Evolutionary conservation across 2,113 vertebrate species (phyloP).

Genomic region (Callorhinus ursinus): DNA sequence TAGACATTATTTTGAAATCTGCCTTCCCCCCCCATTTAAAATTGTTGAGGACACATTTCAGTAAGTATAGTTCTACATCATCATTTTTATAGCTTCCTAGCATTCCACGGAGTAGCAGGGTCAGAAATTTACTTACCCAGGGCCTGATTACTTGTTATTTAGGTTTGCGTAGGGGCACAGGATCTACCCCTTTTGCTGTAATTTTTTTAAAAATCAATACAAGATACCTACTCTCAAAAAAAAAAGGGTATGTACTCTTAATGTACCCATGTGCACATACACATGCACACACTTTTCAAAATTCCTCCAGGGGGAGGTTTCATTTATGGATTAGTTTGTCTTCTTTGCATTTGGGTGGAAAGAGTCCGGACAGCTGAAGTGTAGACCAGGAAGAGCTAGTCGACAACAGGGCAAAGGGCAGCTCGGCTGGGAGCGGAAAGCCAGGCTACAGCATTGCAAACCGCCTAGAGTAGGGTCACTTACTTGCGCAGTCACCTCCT

Average conservation of each 20-base stretch:
- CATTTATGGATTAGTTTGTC: background rate
- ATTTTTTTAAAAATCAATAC: background rate
- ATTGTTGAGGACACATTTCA: background rate
- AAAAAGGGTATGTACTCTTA: background rate
- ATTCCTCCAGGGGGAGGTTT: background rate
- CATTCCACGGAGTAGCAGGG: background rate
- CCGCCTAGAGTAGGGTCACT: background rate
- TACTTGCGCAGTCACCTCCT: background rate
- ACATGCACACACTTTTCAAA: background rate
- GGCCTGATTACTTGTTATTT: background rate
- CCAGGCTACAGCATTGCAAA: background rate
- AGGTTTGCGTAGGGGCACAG: background rate
- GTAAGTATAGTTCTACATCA: background rate
- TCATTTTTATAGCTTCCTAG: conserved; percentile 20
- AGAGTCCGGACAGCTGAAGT: background rate
- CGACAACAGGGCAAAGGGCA: background rate
- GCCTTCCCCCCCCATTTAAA: background rate
- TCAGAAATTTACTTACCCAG: background rate
- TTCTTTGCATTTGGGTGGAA: background rate
- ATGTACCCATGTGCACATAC: accelerated
- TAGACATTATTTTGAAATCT: conserved; percentile 37
- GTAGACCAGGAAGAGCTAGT: background rate
- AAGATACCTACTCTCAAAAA: background rate
- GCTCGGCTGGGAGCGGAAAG: background rate
- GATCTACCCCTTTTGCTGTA: background rate